A percentile compares a stretch with the other conserved stretches of the same genome.
Evolutionary conservation across 2,113 vertebrate genomes (phyloP).

Genomic region (Dromaius novaehollandiae): DNA sequence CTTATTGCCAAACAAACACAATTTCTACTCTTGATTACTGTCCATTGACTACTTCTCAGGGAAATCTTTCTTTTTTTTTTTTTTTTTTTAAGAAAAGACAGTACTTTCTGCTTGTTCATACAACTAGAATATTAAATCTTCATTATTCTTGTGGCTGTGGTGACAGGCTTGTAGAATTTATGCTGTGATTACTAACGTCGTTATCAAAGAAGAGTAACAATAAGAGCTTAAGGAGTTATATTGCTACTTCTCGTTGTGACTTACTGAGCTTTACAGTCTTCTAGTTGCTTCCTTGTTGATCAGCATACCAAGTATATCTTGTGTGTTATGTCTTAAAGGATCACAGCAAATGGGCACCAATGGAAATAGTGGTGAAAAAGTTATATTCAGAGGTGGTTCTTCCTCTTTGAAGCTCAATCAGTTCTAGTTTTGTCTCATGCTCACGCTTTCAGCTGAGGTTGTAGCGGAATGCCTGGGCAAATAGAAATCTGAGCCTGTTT

Average conservation of each 20-base stretch:
- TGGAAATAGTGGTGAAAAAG: background rate
- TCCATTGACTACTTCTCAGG: background rate
- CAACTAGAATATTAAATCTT: background rate
- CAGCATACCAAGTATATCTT: background rate
- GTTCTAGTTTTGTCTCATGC: background rate
- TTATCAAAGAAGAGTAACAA: background rate
- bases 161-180: background rate
- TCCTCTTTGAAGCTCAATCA: background rate
- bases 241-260: background rate
- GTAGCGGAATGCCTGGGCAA: background rate
- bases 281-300: background rate
- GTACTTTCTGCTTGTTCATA: background rate
- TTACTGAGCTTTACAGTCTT: background rate
- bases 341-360: background rate
- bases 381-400: background rate
- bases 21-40: background rate
- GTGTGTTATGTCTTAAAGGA: background rate
- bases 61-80: background rate
- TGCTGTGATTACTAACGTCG: background rate
- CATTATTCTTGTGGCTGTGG: background rate
- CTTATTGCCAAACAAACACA: background rate
- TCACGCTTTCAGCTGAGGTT: background rate
- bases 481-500: background rate
- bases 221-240: background rate
- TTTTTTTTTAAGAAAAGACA: fast-evolving